Evolutionary conservation across 2,113 vertebrate genomes (phyloP).

Genomic region (Polypterus bichir): DNA sequence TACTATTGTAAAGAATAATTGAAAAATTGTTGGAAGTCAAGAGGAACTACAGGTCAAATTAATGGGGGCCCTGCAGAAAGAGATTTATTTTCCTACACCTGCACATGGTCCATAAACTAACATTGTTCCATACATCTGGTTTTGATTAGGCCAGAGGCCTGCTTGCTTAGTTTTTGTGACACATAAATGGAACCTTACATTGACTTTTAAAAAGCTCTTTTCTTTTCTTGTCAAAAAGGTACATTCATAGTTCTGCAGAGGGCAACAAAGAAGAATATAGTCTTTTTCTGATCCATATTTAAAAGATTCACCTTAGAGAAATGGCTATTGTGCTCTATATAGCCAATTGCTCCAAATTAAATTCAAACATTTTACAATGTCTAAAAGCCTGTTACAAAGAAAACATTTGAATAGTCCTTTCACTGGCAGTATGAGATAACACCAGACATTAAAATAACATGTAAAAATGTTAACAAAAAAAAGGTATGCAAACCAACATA

Average conservation of each 20-base stretch:
- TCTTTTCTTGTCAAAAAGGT: slow-evolving; percentile 66
- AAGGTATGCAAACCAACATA: too few relatives aligned
- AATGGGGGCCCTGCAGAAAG: slow-evolving; percentile 47
- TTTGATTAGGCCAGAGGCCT: slow-evolving; percentile 59
- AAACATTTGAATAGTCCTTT: too few relatives aligned
- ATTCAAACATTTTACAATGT: too few relatives aligned
- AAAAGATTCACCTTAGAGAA: slow-evolving; percentile 3
- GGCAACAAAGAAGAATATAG: slow-evolving; percentile 50
- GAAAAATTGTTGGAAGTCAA: slow-evolving; percentile 51
- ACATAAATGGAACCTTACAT: slow-evolving; percentile 65
- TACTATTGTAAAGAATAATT: slow-evolving; percentile 59
- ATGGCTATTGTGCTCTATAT: not conserved
- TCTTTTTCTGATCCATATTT: slow-evolving; percentile 4
- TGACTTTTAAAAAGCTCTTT: slow-evolving; percentile 50
- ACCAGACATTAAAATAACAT: too few relatives aligned
- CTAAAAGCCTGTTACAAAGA: too few relatives aligned
- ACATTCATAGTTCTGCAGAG: slow-evolving; percentile 68
- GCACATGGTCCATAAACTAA: slow-evolving; percentile 59
- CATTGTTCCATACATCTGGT: slow-evolving; percentile 69
- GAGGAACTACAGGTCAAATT: slow-evolving; percentile 56
- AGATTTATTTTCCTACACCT: slow-evolving; percentile 63
- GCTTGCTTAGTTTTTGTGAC: slow-evolving; percentile 54
- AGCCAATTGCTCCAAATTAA: too few relatives aligned
- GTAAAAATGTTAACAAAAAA: too few relatives aligned
- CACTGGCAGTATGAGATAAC: too few relatives aligned